Evolutionary conservation across 35 echinoderm and acorn worm genomes (phyloP).

Genomic region (Eucidaris tribuloides): DNA sequence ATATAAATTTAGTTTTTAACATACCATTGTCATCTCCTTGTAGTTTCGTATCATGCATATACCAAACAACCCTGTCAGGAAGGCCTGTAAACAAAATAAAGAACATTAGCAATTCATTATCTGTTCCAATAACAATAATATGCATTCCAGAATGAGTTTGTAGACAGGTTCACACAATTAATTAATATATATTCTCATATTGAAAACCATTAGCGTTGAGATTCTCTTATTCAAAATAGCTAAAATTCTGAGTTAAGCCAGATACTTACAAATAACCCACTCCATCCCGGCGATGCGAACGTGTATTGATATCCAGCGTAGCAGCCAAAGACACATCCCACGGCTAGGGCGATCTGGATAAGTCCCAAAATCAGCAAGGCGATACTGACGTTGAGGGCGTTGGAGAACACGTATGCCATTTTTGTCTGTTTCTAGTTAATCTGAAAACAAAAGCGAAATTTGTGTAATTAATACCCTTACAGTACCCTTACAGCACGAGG

Average conservation of each 20-base stretch:
- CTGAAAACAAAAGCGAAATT: too few relatives aligned
- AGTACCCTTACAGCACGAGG: too few relatives aligned
- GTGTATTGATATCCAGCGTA: slow-evolving; percentile 16
- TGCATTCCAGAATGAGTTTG: background rate
- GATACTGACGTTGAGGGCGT: slow-evolving; percentile 60
- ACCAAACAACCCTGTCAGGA: slow-evolving; percentile 65
- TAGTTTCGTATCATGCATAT: slow-evolving; percentile 68
- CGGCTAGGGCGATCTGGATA: slow-evolving; percentile 55
- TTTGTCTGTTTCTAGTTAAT: too few relatives aligned
- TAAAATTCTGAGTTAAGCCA: background rate
- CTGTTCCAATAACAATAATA: background rate
- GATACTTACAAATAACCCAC: slow-evolving; percentile 77
- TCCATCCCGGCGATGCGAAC: slow-evolving; percentile 71
- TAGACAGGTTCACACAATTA: background rate
- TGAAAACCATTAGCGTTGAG: background rate
- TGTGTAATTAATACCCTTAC: too few relatives aligned
- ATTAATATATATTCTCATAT: background rate
- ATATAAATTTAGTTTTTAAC: too few relatives aligned
- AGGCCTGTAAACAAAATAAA: slow-evolving; percentile 40
- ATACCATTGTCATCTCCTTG: slow-evolving; percentile 76
- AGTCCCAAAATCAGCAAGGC: slow-evolving; percentile 55
- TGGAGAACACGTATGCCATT: slow-evolving; percentile 85
- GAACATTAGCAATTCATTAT: background rate
- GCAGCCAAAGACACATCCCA: slow-evolving; percentile 77
- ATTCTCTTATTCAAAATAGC: background rate